Base-by-base conservation (phyloP, 1,140 invertebrate species). In the Aphelinus certus region DNA sequence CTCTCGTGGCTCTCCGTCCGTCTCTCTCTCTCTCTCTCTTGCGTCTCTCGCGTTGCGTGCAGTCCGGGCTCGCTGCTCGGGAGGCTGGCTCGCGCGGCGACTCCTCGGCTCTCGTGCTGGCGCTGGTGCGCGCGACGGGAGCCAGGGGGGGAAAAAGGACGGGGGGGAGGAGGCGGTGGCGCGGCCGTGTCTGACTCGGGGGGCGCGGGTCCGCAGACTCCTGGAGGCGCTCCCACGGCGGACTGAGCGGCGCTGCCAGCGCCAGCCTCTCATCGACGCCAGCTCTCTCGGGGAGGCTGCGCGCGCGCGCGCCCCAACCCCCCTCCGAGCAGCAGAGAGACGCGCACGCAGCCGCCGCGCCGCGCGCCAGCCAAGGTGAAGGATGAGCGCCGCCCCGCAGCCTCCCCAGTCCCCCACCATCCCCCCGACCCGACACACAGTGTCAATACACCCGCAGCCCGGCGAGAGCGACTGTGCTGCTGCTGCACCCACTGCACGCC, bases 161-260 rank as follows among this genome's bases (percentile, higher is more conserved):
- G 42, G 45, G 63, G 43, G 10, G 47, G n/a, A 48, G 43, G 62
- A 45, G 57, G 2, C 26, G 26, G 26, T 49, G 4, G 46, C 3
- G 60, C 51, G 58, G 3, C 45, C 46, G 42, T 45, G 42, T 46
- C 42, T 26, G 26, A 26, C 26, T 26, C 26, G 26, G 75, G 65
- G 56, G 71, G 64, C 69, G 75, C 66, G 69, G 75, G 68, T 76
- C 74, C 74, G 74, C 74, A 65, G 71, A 73, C 75, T 76, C 75
- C 70, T 76, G 66, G 75, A 64, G 75, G 75, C 75, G 70, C 70
- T 73, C 71, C 60, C 70, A 73, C 76, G 71, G 71, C 71, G 76
- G 51, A 73, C 71, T 73, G 75, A 76, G 75, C 63, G 61, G 68
- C 72, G 53, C 7, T n/a, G 10, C 61, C 46, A 49, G 45, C 66